These are phyloP conservation scores for Macrobrachium rosenbergii DNA, from an alignment of 1,140 invertebrate genomes.

Conservation along the genomic window DNA sequence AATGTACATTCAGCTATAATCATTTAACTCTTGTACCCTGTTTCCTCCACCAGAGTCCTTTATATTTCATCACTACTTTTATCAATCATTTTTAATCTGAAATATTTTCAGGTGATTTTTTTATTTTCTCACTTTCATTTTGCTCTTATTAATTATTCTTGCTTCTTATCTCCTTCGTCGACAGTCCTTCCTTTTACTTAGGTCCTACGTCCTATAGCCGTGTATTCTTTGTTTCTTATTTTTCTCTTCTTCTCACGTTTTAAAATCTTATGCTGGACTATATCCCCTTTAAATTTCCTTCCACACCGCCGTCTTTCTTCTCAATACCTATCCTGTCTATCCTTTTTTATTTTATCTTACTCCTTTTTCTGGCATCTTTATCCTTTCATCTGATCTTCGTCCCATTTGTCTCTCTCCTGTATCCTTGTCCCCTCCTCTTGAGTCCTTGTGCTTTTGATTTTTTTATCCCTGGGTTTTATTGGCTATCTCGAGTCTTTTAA, in stretches of 20 bases:
- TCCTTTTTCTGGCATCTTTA: not conserved
- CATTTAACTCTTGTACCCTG: too few species aligned
- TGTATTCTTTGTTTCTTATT: too few species aligned
- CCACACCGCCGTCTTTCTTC: not conserved
- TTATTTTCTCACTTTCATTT: not conserved
- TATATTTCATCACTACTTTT: too few species aligned
- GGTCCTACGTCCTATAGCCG: too few species aligned
- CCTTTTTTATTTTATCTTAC: not conserved
- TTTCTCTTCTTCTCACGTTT: too few species aligned
- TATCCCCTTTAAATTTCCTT: not conserved
- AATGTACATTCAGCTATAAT: not conserved
- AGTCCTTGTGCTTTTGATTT: not conserved
- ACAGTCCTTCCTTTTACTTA: too few species aligned
- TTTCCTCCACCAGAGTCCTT: too few species aligned
- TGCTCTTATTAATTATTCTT: not conserved
- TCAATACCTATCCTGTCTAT: not conserved
- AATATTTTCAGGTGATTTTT: not conserved
- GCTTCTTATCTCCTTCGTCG: too few species aligned
- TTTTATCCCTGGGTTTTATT: too few species aligned
- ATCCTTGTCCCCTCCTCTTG: constrained; percentile 34
- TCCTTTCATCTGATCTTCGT: constrained; percentile 3
- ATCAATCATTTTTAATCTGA: too few species aligned
- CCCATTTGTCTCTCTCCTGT: not conserved
- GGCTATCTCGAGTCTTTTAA: too few species aligned
- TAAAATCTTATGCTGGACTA: too few species aligned